Percentiles rank a stretch among this genome's conserved stretches.
phyloP scores from a whole-genome alignment of 30 jellyfish, hydroid and myxozoan species.

The Turritopsis rubra region DNA sequence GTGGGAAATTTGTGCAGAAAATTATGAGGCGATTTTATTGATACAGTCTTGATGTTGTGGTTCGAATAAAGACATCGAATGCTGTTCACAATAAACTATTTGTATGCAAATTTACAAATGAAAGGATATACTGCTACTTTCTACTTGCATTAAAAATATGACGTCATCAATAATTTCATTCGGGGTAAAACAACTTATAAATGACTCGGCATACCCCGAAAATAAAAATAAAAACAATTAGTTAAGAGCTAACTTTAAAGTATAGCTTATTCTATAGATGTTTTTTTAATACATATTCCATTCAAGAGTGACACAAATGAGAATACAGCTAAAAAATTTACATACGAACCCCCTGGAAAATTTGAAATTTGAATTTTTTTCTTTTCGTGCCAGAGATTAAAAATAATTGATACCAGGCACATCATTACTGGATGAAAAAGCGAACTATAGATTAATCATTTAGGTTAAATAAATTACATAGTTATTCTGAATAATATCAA shows the following conservation, averaged over 20 bases:
- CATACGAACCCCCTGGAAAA: not conserved
- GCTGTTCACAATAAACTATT: not conserved
- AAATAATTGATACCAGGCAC: not conserved
- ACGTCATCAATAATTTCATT: slow-evolving; percentile 3
- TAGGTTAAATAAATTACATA: not conserved
- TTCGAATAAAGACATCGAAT: not conserved
- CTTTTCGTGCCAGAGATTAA: not conserved
- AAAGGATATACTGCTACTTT: slow-evolving; percentile 8
- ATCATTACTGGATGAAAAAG: not conserved
- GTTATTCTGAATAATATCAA: not conserved
- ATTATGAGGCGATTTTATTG: not conserved
- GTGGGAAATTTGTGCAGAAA: not conserved
- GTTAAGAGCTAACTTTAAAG: not conserved
- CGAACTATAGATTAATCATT: not conserved
- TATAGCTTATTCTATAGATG: not conserved
- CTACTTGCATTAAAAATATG: not conserved
- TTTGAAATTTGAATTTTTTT: not conserved
- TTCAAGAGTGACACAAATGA: not conserved
- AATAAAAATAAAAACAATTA: not conserved
- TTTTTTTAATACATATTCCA: not conserved
- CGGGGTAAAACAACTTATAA: not conserved
- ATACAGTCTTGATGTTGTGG: slow-evolving; percentile 16
- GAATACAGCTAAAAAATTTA: not conserved
- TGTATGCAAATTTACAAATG: slow-evolving; percentile 4
- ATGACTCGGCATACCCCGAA: not conserved